phyloP scores from a whole-genome alignment of 2,888 invertebrate genomes.

The Andrena bicolor region DNA sequence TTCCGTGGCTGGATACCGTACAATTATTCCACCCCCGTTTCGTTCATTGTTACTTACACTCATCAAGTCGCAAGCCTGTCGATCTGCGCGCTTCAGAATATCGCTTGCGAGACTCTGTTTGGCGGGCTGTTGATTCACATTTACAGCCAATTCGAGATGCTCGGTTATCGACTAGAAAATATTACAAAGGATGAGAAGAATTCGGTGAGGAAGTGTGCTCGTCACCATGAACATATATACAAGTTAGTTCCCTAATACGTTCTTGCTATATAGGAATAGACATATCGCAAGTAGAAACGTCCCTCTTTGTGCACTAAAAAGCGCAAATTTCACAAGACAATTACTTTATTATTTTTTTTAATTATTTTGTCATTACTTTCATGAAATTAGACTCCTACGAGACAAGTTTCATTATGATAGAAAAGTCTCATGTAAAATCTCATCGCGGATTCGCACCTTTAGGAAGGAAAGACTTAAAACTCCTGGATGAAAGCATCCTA shows the following conservation, averaged over 20 bases:
- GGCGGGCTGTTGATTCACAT: slow-evolving; percentile 63
- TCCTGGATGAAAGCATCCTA: too few species aligned
- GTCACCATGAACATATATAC: slow-evolving; percentile 55
- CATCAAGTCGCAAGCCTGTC: slow-evolving; percentile 47
- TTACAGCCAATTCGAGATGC: slow-evolving; percentile 71
- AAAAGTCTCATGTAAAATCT: too few species aligned
- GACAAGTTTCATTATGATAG: too few species aligned
- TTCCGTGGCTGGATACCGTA: slow-evolving; percentile 58
- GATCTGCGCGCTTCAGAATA: slow-evolving; percentile 38
- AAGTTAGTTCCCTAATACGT: slow-evolving; percentile 20
- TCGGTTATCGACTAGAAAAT: slow-evolving; percentile 39
- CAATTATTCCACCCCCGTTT: slow-evolving; percentile 28
- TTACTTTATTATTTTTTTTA: too few species aligned
- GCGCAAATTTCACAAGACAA: too few species aligned
- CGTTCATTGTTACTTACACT: slow-evolving; percentile 48
- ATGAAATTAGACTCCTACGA: too few species aligned
- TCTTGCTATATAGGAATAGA: neutral
- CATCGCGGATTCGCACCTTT: too few species aligned
- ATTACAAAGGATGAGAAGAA: neutral
- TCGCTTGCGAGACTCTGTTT: slow-evolving; percentile 70
- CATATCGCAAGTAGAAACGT: too few species aligned
- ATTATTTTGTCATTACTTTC: too few species aligned
- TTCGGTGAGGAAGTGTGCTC: slow-evolving; percentile 32
- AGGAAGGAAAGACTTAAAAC: too few species aligned
- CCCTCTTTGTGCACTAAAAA: too few species aligned